phyloP scores from a whole-genome alignment of 1,140 invertebrate genomes.

The Coelopa frigida region DNA sequence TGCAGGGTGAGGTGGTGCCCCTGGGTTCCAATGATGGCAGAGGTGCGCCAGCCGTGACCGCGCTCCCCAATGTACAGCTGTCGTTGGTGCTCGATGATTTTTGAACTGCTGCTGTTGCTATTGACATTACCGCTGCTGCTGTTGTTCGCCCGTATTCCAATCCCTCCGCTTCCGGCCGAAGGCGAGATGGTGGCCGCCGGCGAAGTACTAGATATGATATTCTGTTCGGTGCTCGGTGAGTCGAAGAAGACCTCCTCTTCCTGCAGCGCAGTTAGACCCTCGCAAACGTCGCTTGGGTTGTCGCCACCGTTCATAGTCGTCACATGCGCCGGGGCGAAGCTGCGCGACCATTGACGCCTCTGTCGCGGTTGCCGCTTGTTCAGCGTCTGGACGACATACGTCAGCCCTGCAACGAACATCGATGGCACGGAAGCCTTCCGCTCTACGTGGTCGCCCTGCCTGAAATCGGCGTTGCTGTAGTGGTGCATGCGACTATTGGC shows the following conservation, averaged over 20 bases:
- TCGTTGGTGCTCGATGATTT: conserved; percentile 10
- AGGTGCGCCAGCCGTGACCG: conserved; percentile 33
- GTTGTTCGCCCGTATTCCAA: conserved; percentile 21
- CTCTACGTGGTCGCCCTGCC: conserved; percentile 29
- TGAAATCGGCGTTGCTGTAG: conserved; percentile 25
- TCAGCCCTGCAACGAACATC: conserved; percentile 52
- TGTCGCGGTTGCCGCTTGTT: conserved; percentile 46
- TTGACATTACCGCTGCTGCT: conserved; percentile 4
- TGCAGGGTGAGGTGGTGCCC: conserved; percentile 5
- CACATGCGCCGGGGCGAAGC: conserved; percentile 48
- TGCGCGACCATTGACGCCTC: conserved; percentile 49
- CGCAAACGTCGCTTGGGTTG: conserved; percentile 15
- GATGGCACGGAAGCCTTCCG: conserved; percentile 53
- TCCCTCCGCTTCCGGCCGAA: not conserved
- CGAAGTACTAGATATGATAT: too few relatives aligned
- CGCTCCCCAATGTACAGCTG: conserved; percentile 16
- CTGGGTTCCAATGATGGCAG: conserved; percentile 18
- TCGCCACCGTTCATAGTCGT: conserved; percentile 13
- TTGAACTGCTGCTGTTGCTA: not conserved
- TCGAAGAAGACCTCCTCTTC: conserved; percentile 42
- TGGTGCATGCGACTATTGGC: conserved; percentile 5
- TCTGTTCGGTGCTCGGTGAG: conserved; percentile 19
- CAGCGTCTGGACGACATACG: conserved; percentile 49
- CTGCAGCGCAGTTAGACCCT: conserved; percentile 23
- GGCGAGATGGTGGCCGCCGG: too few relatives aligned